Conservation (phyloP, 2,113 vertebrate species). For the Cyrtonyx montezumae region DNA sequence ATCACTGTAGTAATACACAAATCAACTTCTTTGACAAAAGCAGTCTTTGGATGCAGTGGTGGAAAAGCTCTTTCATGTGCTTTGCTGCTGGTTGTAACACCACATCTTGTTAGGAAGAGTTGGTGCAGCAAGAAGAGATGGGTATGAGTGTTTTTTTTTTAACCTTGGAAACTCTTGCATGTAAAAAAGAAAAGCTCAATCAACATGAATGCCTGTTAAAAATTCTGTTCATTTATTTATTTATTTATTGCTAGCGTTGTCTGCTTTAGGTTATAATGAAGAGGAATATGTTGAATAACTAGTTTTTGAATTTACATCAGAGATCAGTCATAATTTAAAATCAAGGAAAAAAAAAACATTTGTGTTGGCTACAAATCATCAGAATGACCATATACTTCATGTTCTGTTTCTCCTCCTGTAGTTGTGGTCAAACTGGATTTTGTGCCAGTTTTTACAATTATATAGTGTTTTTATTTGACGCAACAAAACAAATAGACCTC, state of each 20-base stretch:
- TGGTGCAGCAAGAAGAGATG: not conserved
- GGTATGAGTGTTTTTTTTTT: not conserved
- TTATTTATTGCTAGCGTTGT: not conserved
- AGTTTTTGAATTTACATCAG: not conserved
- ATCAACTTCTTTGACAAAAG: not conserved
- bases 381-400: not conserved
- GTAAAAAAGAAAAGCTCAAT: not conserved
- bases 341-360: not conserved
- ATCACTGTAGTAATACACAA: rapidly evolving
- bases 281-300: not conserved
- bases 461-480: not conserved
- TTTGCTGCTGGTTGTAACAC: not conserved
- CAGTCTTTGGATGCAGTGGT: not conserved
- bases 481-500: not conserved
- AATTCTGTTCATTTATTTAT: not conserved
- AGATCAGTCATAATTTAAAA: not conserved
- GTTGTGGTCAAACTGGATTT: not conserved
- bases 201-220: not conserved
- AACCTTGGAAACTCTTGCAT: not conserved
- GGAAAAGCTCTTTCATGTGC: not conserved
- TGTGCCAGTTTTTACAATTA: not conserved
- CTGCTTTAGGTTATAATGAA: not conserved
- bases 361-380: not conserved
- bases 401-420: not conserved
- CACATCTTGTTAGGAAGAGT: not conserved